These are phyloP conservation scores for Cephus pygmeus DNA, from an alignment of 2,888 invertebrate species.

Conservation along the genomic window DNA sequence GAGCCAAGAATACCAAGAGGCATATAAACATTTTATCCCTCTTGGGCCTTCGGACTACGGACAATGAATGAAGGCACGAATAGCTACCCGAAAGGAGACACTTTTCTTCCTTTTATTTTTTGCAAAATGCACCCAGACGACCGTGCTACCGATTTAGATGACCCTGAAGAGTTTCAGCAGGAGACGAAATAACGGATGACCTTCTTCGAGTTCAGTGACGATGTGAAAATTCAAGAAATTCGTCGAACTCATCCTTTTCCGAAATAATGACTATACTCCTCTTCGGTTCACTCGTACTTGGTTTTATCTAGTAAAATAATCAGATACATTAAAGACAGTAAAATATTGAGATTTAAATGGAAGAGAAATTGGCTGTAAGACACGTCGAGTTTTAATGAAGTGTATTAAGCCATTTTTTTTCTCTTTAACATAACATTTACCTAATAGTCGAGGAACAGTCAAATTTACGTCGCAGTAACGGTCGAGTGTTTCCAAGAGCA, in stretches of 20 bases:
- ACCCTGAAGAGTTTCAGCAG: neutral
- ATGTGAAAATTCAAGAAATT: neutral
- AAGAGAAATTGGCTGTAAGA: neutral
- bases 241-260: neutral
- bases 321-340: neutral
- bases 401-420: neutral
- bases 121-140: neutral
- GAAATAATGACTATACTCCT: neutral
- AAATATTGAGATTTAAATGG: neutral
- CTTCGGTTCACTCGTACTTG: neutral
- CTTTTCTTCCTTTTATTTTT: neutral
- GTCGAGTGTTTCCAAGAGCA: neutral
- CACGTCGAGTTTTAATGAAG: neutral
- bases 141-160: neutral
- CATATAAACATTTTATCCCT: constrained; percentile 56
- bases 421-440: neutral
- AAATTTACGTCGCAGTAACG: neutral
- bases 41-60: constrained; percentile 39
- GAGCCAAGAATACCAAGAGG: constrained; percentile 53
- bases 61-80: constrained; percentile 44
- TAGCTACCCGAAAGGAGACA: constrained; percentile 21
- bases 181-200: neutral
- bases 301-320: neutral
- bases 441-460: neutral
- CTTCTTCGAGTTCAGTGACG: neutral